Evolutionary conservation across 2,888 invertebrate species (phyloP), one percentile per base, ranked within the genome.

Genomic region (Minunthozetes semirufus): DNA sequence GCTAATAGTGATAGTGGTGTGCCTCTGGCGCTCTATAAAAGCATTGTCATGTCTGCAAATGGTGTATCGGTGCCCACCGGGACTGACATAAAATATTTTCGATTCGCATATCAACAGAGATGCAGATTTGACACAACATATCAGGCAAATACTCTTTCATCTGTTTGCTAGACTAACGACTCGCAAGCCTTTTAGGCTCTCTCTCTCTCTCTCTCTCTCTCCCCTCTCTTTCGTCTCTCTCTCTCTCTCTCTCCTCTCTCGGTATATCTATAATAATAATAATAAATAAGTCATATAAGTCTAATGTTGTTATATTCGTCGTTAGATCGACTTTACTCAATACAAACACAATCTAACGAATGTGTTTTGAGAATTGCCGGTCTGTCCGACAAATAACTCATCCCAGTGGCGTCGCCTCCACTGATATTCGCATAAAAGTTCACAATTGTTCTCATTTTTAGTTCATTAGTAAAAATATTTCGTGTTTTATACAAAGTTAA

Each of bases 1-100:
- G 25, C 25, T 22, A 27, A 8, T 29, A 9, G 33, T 19, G n/a
- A 15, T 17, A 68, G 42, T 22, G 25, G 9, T 56, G 19, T n/a
- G 56, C 56, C 68, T 68, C 33, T 9, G 42, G 38, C 38, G 19
- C 56, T 22, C 68, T 46, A 68, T 68, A 68, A 68, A 68, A 68
- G 68, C 68, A 68, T 68, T 42, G 68, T 68, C 68, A 19, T 68
- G 68, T 68, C 68, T 38, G 68, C 38, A 68, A 68, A 68, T 68
- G 68, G 42, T 68, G 68, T 22, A 19, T 42, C n/a, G 3, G n/a
- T 22, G 68, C 68, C 68, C 68, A 68, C 22, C 68, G 68, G 68
- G 68, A 68, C 68, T 38, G 22, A 38, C 29, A 22, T 42, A 38
- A 22, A 68, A 42, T 42, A 42, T 68, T 42, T 68, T 66, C 33